These are phyloP conservation scores for Meandrina meandrites DNA, from an alignment of 92 coral and sea anemone genomes.

Conservation along the genomic window DNA sequence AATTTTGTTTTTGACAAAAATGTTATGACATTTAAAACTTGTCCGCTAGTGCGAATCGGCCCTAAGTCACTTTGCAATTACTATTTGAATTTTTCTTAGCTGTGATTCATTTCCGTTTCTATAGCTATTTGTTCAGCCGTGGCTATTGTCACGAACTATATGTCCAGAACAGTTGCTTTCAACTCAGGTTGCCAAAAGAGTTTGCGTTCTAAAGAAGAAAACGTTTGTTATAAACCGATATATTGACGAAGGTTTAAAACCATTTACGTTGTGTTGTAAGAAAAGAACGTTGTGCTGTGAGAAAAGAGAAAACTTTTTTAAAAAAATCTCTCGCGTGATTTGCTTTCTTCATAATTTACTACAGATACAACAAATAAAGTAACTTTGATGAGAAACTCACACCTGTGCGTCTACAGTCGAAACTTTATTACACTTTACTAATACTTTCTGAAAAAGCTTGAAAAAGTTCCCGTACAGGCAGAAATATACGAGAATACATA, in stretches of 20 bases:
- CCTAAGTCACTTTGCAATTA: neutral
- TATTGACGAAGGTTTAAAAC: neutral
- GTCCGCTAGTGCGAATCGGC: too few relatives aligned
- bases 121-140: slow-evolving; percentile 12
- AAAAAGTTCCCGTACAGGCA: neutral
- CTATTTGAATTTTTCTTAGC: neutral
- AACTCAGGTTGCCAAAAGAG: neutral
- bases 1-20: too few relatives aligned
- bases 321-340: neutral
- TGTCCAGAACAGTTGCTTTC: neutral
- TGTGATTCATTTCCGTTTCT: neutral
- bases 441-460: neutral
- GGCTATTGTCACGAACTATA: neutral
- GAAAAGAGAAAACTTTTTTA: too few relatives aligned
- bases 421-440: neutral
- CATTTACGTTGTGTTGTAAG: neutral
- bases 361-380: neutral
- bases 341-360: neutral
- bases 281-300: neutral
- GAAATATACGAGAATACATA: neutral
- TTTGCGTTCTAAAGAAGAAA: neutral
- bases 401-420: neutral
- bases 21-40: too few relatives aligned
- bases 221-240: too few relatives aligned
- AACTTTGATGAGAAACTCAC: slow-evolving; percentile 3